Percentiles rank a stretch among this genome's conserved stretches.
These are phyloP conservation scores for Amiota mariae DNA, from an alignment of 2,888 invertebrate genomes.

Conservation along the genomic window DNA sequence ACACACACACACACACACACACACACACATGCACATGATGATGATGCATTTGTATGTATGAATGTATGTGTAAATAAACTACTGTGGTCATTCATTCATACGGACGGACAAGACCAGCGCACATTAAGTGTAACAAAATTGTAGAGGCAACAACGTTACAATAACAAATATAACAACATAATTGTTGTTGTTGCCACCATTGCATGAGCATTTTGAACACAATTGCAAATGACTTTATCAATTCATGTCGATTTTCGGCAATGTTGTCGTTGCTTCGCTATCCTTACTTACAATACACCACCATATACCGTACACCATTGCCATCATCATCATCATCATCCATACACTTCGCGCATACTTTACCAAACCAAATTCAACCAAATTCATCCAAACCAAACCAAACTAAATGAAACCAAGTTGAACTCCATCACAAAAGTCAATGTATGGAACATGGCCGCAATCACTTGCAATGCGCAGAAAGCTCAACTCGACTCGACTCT, in stretches of 20 bases:
- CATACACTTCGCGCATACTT: too few relatives aligned
- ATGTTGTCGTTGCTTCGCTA: neutral
- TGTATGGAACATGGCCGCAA: constrained; percentile 20
- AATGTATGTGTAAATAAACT: neutral
- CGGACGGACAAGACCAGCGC: constrained; percentile 27
- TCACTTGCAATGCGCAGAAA: neutral
- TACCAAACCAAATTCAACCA: neutral
- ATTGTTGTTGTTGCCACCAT: constrained; percentile 51
- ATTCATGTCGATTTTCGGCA: constrained; percentile 56
- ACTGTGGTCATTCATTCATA: too few relatives aligned
- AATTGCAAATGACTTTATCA: constrained; percentile 66
- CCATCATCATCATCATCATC: neutral
- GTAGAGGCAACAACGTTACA: constrained; percentile 59
- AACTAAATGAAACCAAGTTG: neutral
- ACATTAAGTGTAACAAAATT: constrained; percentile 64
- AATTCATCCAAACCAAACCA: neutral
- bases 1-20: constrained; percentile 22
- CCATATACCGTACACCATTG: neutral
- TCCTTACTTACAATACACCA: neutral
- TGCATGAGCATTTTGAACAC: constrained; percentile 47
- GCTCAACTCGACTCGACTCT: too few relatives aligned
- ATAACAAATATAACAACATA: constrained; percentile 38
- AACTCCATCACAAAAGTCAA: neutral
- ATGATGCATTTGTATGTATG: neutral
- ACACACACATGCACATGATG: constrained; percentile 10